These are phyloP conservation scores for Nemapogon koenigi DNA, from an alignment of 2,888 invertebrate species.

Conservation along the genomic window DNA sequence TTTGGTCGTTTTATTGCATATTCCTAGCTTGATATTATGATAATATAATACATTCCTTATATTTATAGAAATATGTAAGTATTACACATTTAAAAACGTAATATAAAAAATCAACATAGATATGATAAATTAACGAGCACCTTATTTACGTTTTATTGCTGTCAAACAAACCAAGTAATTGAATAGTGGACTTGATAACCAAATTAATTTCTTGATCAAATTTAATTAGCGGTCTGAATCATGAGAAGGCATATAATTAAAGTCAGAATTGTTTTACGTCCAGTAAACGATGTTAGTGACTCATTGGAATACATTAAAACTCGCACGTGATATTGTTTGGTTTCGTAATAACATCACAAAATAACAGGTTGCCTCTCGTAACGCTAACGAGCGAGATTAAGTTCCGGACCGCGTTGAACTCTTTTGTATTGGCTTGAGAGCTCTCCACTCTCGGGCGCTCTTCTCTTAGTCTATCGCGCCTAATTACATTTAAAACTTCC, in stretches of 20 bases:
- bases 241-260: slow-evolving; percentile 58
- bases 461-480: slow-evolving; percentile 17
- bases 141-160: slow-evolving; percentile 3
- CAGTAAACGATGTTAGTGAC: slow-evolving; percentile 49
- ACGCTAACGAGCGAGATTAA: slow-evolving; percentile 44
- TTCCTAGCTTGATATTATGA: no score
- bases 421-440: slow-evolving; percentile 34
- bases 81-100: no score
- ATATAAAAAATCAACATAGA: no score
- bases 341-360: slow-evolving; percentile 45
- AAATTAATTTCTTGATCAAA: slow-evolving; percentile 51
- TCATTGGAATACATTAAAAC: slow-evolving; percentile 30
- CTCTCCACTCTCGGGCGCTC: slow-evolving; percentile 20
- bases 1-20: no score
- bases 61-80: no score
- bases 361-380: slow-evolving; percentile 45
- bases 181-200: slow-evolving; percentile 41
- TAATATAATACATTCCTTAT: no score
- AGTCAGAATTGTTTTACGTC: slow-evolving; percentile 54
- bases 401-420: slow-evolving; percentile 46
- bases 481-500: slow-evolving; percentile 37
- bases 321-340: slow-evolving; percentile 55
- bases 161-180: slow-evolving; percentile 6
- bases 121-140: no score
- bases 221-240: slow-evolving; percentile 49